These are phyloP conservation scores for Euphydryas editha DNA, from an alignment of 2,888 invertebrate genomes.

Conservation along the genomic window DNA sequence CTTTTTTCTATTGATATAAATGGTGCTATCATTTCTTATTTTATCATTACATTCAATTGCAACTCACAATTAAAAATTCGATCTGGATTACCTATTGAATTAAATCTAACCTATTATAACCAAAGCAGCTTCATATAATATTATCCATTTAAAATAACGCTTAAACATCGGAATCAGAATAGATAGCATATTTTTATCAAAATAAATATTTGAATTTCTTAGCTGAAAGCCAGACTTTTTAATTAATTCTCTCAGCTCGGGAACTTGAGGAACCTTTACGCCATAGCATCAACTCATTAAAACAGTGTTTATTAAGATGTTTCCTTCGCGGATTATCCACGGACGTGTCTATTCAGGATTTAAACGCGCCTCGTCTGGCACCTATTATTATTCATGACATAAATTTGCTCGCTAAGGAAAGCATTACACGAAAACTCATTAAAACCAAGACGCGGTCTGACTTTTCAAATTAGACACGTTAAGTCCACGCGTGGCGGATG, in stretches of 20 bases:
- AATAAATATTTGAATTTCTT: constrained; percentile 18
- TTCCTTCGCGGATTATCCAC: constrained; percentile 70
- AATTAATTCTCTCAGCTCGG: constrained; percentile 33
- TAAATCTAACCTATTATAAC: too few species aligned
- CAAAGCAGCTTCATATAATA: too few species aligned
- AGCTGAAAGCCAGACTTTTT: constrained; percentile 25
- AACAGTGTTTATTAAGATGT: constrained; percentile 72
- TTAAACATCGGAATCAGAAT: too few species aligned
- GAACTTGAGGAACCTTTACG: constrained; percentile 28
- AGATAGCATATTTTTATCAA: background rate
- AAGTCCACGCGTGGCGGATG: constrained; percentile 76
- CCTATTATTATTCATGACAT: constrained; percentile 82
- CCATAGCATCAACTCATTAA: constrained; percentile 61
- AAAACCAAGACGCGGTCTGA: constrained; percentile 80
- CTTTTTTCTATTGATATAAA: background rate
- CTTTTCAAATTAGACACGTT: constrained; percentile 82
- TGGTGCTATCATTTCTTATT: too few species aligned
- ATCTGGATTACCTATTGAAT: too few species aligned
- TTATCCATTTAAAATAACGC: too few species aligned
- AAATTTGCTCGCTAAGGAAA: constrained; percentile 78
- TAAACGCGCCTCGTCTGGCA: constrained; percentile 73
- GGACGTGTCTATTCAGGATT: constrained; percentile 75
- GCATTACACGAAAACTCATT: constrained; percentile 83
- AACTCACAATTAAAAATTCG: too few species aligned
- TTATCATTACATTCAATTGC: too few species aligned